phyloP scores from a whole-genome alignment of 1,140 invertebrate species.

The Melipona quadrifasciata region DNA sequence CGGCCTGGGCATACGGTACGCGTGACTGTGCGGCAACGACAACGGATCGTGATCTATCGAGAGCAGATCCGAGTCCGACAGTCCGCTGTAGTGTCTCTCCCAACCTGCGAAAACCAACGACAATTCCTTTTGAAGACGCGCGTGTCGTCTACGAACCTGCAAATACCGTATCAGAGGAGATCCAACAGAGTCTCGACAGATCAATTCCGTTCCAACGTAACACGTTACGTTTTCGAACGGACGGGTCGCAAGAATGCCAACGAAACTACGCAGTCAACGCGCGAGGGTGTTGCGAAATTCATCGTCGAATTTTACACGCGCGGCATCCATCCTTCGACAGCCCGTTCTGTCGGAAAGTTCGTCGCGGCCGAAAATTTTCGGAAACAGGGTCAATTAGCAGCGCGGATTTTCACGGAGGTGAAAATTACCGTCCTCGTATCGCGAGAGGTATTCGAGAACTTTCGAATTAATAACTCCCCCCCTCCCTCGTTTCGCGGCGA shows the following conservation, averaged over 20 bases:
- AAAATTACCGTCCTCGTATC: background rate
- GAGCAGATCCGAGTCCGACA: slow-evolving; percentile 91
- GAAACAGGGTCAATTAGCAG: slow-evolving; percentile 11
- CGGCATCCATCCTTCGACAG: background rate
- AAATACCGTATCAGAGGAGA: background rate
- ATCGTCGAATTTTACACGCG: background rate
- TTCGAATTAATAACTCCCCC: background rate
- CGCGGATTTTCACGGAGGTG: background rate
- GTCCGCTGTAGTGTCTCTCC: slow-evolving; percentile 90
- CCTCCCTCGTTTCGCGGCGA: too few relatives aligned
- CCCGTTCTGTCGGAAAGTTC: background rate
- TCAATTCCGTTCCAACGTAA: background rate
- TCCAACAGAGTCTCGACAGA: background rate
- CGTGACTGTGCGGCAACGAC: slow-evolving; percentile 81
- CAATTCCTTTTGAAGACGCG: background rate
- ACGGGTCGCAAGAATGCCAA: too few relatives aligned
- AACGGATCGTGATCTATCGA: slow-evolving; percentile 77
- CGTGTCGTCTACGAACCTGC: background rate
- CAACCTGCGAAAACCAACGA: slow-evolving; percentile 82
- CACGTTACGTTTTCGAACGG: too few relatives aligned
- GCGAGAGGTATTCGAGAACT: slow-evolving; percentile 5
- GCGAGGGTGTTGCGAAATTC: background rate
- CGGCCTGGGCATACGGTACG: slow-evolving; percentile 81
- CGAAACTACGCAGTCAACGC: too few relatives aligned
- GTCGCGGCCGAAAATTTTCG: background rate